Conservation (phyloP, 2,797 vertebrate genomes). For the Euthynnus affinis region DNA sequence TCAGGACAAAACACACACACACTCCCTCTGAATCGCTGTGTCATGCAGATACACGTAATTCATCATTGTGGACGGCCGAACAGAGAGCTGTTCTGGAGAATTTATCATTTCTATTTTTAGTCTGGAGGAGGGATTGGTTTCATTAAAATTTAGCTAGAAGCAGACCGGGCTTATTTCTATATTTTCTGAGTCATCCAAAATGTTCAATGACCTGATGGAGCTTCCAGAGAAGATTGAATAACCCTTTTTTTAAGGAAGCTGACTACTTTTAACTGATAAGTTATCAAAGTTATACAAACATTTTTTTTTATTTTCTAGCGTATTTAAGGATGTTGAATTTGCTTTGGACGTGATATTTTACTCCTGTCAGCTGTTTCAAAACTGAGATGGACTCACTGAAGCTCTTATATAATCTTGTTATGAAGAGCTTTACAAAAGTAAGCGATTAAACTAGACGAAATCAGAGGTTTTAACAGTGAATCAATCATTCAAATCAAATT, state of each 20-base stretch:
- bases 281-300: no score
- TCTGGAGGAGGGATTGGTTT: not conserved
- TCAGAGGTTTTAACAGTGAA: no score
- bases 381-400: not conserved
- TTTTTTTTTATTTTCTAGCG: not conserved
- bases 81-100: not conserved
- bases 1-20: constrained; percentile 47
- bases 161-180: not conserved
- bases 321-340: not conserved
- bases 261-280: no score
- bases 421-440: not conserved
- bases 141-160: not conserved
- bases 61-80: constrained; percentile 1
- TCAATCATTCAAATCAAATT: no score
- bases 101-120: not conserved
- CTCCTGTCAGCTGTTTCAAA: not conserved
- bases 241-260: no score
- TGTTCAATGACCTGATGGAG: no score
- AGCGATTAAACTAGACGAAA: not conserved
- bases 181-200: no score
- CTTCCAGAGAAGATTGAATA: no score
- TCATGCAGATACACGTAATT: constrained; percentile 8
- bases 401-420: no score
- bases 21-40: not conserved
- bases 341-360: not conserved